phyloP scores from a whole-genome alignment of 2,113 vertebrate genomes.

The Ochotona princeps region DNA sequence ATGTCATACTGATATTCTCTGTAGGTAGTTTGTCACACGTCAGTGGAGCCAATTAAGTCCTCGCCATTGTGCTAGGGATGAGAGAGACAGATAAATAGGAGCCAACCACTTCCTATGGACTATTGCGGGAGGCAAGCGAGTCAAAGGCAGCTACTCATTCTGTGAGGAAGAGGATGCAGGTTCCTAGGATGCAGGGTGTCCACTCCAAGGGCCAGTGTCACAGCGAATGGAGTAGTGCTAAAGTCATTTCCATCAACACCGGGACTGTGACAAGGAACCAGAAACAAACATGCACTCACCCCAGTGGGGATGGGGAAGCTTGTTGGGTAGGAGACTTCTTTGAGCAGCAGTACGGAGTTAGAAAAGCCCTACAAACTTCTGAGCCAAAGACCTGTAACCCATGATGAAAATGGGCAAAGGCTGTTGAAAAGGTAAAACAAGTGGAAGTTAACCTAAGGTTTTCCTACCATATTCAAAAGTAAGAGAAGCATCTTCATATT shows the following conservation, averaged over 20 bases:
- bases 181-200: accelerated
- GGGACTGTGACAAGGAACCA: neutral
- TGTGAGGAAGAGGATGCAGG: accelerated
- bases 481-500: neutral
- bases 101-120: neutral
- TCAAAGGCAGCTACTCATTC: accelerated
- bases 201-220: neutral
- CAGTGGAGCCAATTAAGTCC: neutral
- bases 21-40: neutral
- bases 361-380: neutral
- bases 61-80: neutral
- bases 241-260: neutral
- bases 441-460: neutral
- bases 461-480: neutral
- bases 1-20: neutral
- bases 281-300: accelerated
- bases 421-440: neutral
- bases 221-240: neutral
- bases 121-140: neutral
- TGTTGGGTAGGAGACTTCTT: too few relatives aligned
- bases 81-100: neutral
- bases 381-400: neutral
- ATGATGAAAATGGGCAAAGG: neutral
- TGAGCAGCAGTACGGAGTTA: accelerated
- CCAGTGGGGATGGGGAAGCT: accelerated